Conservation (phyloP, 2,888 invertebrate genomes). For the Ormyrus pomaceus region DNA sequence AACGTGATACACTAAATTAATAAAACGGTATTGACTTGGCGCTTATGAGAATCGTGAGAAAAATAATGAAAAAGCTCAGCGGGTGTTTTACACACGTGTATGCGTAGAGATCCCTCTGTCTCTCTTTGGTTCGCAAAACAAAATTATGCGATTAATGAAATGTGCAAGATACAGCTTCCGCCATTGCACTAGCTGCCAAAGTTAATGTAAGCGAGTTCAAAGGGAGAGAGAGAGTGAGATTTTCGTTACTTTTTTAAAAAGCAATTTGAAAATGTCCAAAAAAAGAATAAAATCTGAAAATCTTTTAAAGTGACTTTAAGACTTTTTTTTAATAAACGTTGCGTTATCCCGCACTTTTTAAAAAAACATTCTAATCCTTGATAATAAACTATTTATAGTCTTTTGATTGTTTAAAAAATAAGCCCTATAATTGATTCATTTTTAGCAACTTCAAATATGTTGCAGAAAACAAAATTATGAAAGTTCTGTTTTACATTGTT, state of each 20-base stretch:
- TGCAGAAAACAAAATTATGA: not conserved
- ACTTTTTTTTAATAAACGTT: constrained; percentile 41
- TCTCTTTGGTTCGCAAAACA: constrained; percentile 58
- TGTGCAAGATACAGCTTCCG: constrained; percentile 37
- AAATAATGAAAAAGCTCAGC: constrained; percentile 50
- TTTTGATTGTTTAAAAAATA: no score
- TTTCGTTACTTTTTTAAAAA: constrained; percentile 61
- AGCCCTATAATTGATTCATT: no score
- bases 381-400: not conserved
- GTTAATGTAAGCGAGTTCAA: constrained; percentile 51
- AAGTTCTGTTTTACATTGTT: constrained; percentile 3
- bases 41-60: constrained; percentile 44
- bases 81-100: constrained; percentile 56
- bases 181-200: constrained; percentile 48
- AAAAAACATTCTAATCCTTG: constrained; percentile 9
- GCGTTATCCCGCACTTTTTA: constrained; percentile 17
- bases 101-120: constrained; percentile 57
- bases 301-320: constrained; percentile 42
- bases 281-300: constrained; percentile 47
- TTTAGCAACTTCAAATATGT: no score
- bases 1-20: constrained; percentile 17
- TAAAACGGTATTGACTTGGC: constrained; percentile 42
- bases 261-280: constrained; percentile 51
- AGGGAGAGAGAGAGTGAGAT: constrained; percentile 54
- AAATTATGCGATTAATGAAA: constrained; percentile 39